phyloP scores from a whole-genome alignment of 2,888 invertebrate species.

The Flexamia atlantica region DNA sequence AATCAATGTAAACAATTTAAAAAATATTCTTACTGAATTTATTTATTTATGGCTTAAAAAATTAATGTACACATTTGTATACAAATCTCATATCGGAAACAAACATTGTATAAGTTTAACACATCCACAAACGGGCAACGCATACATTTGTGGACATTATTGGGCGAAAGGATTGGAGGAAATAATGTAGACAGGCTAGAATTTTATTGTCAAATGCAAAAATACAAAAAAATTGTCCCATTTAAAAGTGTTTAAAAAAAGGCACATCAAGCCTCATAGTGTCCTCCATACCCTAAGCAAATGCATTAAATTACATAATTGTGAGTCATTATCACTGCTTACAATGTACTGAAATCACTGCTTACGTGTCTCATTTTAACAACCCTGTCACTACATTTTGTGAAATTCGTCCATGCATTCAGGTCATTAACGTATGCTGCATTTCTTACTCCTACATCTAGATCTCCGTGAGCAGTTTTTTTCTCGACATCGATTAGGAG shows the following conservation, averaged over 20 bases:
- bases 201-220: not conserved
- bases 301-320: not conserved
- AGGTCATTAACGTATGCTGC: conserved; percentile 2
- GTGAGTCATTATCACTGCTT: not conserved
- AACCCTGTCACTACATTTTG: not conserved
- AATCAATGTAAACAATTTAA: not conserved
- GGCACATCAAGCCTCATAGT: no score
- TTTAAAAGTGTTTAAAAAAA: no score
- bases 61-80: not conserved
- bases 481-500: conserved; percentile 16
- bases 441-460: conserved; percentile 12
- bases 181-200: not conserved
- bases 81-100: not conserved
- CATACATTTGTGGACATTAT: conserved; percentile 7
- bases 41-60: not conserved
- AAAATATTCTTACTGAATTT: not conserved
- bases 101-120: not conserved
- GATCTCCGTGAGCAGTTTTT: not conserved
- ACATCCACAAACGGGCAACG: not conserved
- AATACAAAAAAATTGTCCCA: not conserved
- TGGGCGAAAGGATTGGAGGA: not conserved
- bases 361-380: not conserved
- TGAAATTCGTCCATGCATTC: conserved; percentile 27
- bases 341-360: not conserved
- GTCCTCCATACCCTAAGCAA: not conserved